Conservation (phyloP, 2,113 vertebrate genomes). For the Carassius gibelio region DNA sequence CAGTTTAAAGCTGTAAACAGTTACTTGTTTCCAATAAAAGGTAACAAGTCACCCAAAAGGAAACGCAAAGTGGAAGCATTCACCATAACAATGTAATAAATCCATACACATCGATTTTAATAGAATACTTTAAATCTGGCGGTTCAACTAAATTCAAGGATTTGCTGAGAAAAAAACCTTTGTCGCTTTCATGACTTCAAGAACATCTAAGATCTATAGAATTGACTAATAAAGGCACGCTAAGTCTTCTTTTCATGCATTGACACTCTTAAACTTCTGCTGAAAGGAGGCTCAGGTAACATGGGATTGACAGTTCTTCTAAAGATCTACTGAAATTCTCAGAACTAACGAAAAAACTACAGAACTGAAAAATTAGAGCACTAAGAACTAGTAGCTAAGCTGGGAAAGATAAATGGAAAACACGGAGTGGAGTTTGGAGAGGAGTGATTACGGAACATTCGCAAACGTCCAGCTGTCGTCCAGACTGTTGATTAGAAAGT, state of each 20-base stretch:
- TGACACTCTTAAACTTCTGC: background rate
- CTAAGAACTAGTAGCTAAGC: background rate
- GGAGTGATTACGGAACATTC: background rate
- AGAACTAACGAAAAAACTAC: background rate
- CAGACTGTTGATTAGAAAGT: background rate
- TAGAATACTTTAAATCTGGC: background rate
- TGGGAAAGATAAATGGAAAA: background rate
- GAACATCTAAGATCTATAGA: background rate
- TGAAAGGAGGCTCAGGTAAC: background rate
- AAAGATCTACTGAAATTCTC: conserved; percentile 4
- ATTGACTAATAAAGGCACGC: background rate
- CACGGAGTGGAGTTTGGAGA: background rate
- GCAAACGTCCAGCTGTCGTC: background rate
- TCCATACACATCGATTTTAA: background rate
- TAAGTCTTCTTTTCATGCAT: background rate
- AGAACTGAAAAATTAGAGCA: background rate
- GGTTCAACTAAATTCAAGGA: background rate
- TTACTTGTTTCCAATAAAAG: background rate
- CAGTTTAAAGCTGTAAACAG: background rate
- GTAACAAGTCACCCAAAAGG: background rate
- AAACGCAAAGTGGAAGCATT: background rate
- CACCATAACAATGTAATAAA: background rate
- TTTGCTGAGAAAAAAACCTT: conserved; percentile 12
- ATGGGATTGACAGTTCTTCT: background rate
- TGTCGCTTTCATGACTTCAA: background rate